A percentile compares a stretch with the other conserved stretches of the same genome.
Conservation (phyloP, 2,888 invertebrate species). For the Clusia tigrina region DNA sequence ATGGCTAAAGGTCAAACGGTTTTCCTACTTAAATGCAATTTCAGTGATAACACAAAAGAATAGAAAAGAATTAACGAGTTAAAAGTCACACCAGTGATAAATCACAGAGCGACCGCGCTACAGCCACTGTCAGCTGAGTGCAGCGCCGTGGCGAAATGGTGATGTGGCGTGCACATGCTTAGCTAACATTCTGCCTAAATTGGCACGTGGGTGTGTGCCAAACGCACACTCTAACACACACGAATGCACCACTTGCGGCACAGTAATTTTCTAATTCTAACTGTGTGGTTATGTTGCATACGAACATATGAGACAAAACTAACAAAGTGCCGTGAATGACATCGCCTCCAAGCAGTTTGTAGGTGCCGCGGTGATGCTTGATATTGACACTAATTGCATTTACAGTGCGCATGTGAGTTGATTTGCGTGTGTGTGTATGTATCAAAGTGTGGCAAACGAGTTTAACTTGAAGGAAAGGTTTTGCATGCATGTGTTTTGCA, state of each 20-base stretch:
- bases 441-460: too few relatives aligned
- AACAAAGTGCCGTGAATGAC: background rate
- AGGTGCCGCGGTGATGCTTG: background rate
- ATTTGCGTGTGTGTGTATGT: background rate
- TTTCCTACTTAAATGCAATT: conserved; percentile 37
- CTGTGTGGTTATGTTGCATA: background rate
- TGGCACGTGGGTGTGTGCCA: too few relatives aligned
- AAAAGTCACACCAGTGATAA: conserved; percentile 39
- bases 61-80: conserved; percentile 12
- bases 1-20: conserved; percentile 60
- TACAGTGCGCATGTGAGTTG: background rate
- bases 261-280: background rate
- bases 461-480: too few relatives aligned
- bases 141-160: background rate
- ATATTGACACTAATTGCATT: conserved; percentile 6
- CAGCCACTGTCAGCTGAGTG: conserved; percentile 13
- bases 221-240: conserved; percentile 1
- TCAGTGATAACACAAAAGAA: conserved; percentile 25
- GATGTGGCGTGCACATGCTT: too few relatives aligned
- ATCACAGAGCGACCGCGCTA: background rate
- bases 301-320: background rate
- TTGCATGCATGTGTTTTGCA: too few relatives aligned
- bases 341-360: too few relatives aligned
- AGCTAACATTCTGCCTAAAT: background rate
- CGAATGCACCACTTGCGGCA: background rate